phyloP scores from a whole-genome alignment of 2,888 invertebrate species.

The Tetheella fluctuosa region DNA sequence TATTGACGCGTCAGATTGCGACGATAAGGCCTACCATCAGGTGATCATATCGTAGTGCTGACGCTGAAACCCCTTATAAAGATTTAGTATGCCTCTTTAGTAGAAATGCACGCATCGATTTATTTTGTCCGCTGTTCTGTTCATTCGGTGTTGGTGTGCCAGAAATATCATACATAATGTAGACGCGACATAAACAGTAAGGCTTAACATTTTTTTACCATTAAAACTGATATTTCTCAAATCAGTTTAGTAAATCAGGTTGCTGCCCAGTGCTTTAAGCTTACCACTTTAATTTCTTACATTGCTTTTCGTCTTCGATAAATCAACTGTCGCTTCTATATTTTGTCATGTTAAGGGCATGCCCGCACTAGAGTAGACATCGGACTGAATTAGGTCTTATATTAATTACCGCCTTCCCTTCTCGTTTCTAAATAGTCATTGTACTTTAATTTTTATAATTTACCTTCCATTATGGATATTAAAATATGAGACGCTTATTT shows the following conservation, averaged over 20 bases:
- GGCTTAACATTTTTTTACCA: conserved; percentile 27
- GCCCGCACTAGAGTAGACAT: conserved; percentile 43
- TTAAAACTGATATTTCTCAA: not conserved
- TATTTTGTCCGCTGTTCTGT: conserved; percentile 72
- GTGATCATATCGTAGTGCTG: conserved; percentile 77
- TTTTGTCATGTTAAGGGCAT: conserved; percentile 41
- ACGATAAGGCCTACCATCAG: conserved; percentile 80
- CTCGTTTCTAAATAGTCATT: conserved; percentile 49
- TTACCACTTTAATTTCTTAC: not conserved
- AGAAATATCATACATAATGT: conserved; percentile 31
- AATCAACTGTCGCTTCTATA: conserved; percentile 50
- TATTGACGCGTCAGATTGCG: conserved; percentile 80
- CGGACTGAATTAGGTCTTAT: conserved; percentile 56
- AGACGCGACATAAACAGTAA: conserved; percentile 49
- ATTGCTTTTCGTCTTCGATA: not conserved
- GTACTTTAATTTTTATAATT: conserved; percentile 53
- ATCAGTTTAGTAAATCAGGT: not conserved
- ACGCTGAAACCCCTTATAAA: conserved; percentile 61
- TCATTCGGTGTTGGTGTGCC: conserved; percentile 61
- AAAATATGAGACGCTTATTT: conserved; percentile 30
- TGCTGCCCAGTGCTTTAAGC: not conserved
- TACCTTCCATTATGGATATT: conserved; percentile 23
- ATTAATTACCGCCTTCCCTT: conserved; percentile 60
- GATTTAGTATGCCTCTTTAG: conserved; percentile 72
- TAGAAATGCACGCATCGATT: conserved; percentile 81